These are phyloP conservation scores for Mystacides longicornis DNA, from an alignment of 2,888 invertebrate genomes.

Conservation along the genomic window DNA sequence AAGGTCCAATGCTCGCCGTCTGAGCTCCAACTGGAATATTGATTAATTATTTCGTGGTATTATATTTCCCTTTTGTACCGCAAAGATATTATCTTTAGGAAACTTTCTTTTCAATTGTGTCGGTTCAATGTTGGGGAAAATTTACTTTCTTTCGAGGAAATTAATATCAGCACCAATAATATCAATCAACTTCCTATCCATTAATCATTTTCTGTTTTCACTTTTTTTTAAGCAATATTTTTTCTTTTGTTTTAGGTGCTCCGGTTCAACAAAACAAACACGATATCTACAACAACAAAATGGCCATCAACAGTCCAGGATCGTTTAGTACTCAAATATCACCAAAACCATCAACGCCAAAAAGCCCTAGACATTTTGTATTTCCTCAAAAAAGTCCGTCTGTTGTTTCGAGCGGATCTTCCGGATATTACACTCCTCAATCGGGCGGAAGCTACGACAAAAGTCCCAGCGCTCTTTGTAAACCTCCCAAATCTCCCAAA, in stretches of 20 bases:
- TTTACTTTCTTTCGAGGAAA: background rate
- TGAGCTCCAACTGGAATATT: background rate
- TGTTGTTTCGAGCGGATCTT: slow-evolving; percentile 46
- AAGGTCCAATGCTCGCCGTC: no score
- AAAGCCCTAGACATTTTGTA: slow-evolving; percentile 50
- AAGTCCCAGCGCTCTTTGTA: slow-evolving; percentile 29
- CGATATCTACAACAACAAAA: no score
- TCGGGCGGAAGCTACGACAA: slow-evolving; percentile 44
- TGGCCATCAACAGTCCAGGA: slow-evolving; percentile 55
- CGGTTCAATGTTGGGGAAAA: background rate
- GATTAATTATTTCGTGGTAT: background rate
- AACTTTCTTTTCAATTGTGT: background rate
- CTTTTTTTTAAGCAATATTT: background rate
- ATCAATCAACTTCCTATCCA: background rate
- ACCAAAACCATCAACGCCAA: slow-evolving; percentile 48
- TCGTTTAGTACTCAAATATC: slow-evolving; percentile 47
- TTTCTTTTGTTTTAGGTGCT: background rate
- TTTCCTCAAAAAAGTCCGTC: slow-evolving; percentile 50
- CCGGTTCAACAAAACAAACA: no score
- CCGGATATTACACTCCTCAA: slow-evolving; percentile 50
- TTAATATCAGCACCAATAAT: background rate
- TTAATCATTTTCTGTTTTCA: background rate
- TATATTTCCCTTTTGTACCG: background rate
- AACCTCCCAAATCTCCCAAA: slow-evolving; percentile 42
- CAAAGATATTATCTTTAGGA: background rate